Evolutionary conservation across 1,140 invertebrate species (phyloP).

Genomic region (Brachystomella parvula): DNA sequence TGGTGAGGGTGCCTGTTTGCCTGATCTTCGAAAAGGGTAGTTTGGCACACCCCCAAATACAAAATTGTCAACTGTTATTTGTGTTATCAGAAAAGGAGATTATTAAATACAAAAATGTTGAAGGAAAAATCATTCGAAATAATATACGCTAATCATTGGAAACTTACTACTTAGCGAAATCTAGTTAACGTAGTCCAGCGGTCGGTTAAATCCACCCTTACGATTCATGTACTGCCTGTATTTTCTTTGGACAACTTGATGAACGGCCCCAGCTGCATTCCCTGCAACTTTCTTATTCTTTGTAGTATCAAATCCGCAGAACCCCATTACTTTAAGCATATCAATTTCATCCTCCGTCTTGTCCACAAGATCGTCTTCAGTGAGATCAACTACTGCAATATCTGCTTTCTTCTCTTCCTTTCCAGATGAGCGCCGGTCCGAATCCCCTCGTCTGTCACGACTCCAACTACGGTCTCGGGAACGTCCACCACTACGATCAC

Average conservation of each 20-base stretch:
- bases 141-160: no score
- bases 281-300: constrained; percentile 92
- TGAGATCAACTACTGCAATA: constrained; percentile 33
- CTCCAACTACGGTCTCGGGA: background rate
- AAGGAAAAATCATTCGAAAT: no score
- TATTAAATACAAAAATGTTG: no score
- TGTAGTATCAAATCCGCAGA: constrained; percentile 82
- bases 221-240: constrained; percentile 99
- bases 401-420: constrained; percentile 10
- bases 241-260: constrained; percentile 91
- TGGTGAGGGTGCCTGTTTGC: no score
- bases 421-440: background rate
- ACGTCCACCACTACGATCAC: background rate
- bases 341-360: constrained; percentile 85
- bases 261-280: constrained; percentile 84
- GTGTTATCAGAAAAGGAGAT: no score
- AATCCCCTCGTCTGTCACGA: background rate
- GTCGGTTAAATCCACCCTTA: constrained; percentile 96
- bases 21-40: no score
- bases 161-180: constrained; percentile 5
- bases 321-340: constrained; percentile 96
- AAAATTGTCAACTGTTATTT: no score
- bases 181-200: constrained; percentile 75
- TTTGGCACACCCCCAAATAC: no score
- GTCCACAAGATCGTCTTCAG: constrained; percentile 64